Evolutionary conservation across 1,140 invertebrate genomes (phyloP), one percentile per base, ranked within the genome.

Genomic region (Archegozetes longisetosus): DNA sequence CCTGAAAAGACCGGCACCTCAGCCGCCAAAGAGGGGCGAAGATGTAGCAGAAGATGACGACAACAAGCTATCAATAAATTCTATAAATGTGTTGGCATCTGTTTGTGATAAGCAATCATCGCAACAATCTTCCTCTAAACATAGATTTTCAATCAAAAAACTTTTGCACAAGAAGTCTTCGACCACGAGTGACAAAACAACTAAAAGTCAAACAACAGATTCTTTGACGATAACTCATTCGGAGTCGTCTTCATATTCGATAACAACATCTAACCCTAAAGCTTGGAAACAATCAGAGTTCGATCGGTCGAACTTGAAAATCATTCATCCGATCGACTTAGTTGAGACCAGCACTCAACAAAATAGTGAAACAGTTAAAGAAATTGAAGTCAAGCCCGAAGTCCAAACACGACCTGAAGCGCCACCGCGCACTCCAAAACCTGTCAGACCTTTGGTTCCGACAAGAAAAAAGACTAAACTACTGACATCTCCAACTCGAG

Each of bases 281-380:
- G 62, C 62, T 2, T 64, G 62, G 62, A 64, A 64, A 25, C 55
- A 61, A 22, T 54, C 61, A 9, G 40, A 50, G 4, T 64, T 64
- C 23, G 62, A 64, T 26, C 47, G 60, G 4, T 40, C 51, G 4
- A 48, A 53, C n/a, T 13, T 64, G 13, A 63, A 55, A 17, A 91
- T 91, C 53, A 86, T 90, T 63, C 87, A 91, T 77, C 87, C 87
- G 14, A 73, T 85, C 55, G 86, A 91, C 65, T 75, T 89, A 20
- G 17, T 17, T 17, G n/a, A n/a, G n/a, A 49, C 58, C 0, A 61
- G 14, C 28, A 55, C 47, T 53, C 22, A 40, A 40, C 6, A 9
- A 40, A 40, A 40, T 9, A 6, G 17, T 6, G 6, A 40, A 6
- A 40, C 32, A 40, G 17, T 17, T 40, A 40, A 40, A 6, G 32